phyloP scores from a whole-genome alignment of 1,140 invertebrate species.

The Danaus melanippus region DNA sequence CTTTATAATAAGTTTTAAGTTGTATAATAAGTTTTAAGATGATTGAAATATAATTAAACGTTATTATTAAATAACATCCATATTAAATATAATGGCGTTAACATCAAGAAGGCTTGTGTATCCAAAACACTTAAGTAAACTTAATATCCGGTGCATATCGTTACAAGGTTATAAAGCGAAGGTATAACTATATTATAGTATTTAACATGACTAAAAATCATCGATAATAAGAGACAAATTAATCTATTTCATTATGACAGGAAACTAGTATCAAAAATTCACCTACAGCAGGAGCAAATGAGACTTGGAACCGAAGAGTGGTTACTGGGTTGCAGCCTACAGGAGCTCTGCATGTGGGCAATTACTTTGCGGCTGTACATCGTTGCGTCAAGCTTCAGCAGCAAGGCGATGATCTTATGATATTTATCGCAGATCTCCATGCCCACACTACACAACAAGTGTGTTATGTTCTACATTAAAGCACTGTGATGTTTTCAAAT shows the following conservation, averaged over 20 bases:
- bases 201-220: too few species aligned
- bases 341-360: constrained; percentile 93
- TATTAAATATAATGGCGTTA: constrained; percentile 8
- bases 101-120: constrained; percentile 11
- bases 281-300: background rate
- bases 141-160: constrained; percentile 4
- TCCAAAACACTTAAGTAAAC: constrained; percentile 13
- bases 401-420: constrained; percentile 77
- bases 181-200: background rate
- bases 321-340: constrained; percentile 98
- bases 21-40: too few species aligned
- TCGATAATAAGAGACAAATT: too few species aligned
- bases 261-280: too few species aligned
- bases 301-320: constrained; percentile 73
- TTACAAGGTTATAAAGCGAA: background rate
- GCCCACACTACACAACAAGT: constrained; percentile 91
- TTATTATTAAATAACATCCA: too few species aligned
- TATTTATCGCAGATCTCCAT: constrained; percentile 95
- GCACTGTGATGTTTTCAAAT: too few species aligned
- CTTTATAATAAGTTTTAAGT: too few species aligned
- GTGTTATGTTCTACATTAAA: constrained; percentile 16
- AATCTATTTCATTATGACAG: too few species aligned
- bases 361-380: constrained; percentile 95
- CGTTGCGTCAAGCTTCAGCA: constrained; percentile 91
- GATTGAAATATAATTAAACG: too few species aligned